phyloP scores from a whole-genome alignment of 2,797 vertebrate species.

The Esox lucius region DNA sequence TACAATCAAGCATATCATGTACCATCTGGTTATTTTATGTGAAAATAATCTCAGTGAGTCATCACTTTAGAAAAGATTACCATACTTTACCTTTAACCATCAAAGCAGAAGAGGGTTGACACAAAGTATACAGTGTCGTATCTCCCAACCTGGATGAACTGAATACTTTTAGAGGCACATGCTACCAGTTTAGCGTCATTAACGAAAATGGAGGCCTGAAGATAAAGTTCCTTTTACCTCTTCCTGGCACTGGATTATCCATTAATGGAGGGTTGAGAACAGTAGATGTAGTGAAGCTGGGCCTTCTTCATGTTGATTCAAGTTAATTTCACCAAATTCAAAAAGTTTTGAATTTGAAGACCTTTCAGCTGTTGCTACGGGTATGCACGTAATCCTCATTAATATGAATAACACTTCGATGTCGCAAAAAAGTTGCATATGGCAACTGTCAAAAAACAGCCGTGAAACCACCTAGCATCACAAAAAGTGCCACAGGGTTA shows the following conservation, averaged over 20 bases:
- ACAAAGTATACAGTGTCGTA: slow-evolving; percentile 24
- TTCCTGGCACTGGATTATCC: slow-evolving; percentile 19
- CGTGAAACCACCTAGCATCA: too few relatives aligned
- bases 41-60: slow-evolving; percentile 26
- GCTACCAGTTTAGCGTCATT: slow-evolving; percentile 30
- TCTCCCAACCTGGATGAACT: slow-evolving; percentile 21
- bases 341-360: background rate
- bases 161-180: slow-evolving; percentile 8
- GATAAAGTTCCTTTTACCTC: slow-evolving; percentile 26
- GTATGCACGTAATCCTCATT: too few relatives aligned
- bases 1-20: slow-evolving; percentile 16
- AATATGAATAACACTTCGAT: too few relatives aligned
- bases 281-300: background rate
- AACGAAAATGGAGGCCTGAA: slow-evolving; percentile 26
- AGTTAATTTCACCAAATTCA: too few relatives aligned
- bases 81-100: slow-evolving; percentile 21
- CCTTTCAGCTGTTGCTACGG: background rate
- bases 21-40: slow-evolving; percentile 16
- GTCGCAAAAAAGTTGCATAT: too few relatives aligned
- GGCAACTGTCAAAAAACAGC: too few relatives aligned
- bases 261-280: slow-evolving; percentile 22
- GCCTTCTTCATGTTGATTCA: background rate
- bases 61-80: slow-evolving; percentile 18
- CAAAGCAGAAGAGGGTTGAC: slow-evolving; percentile 21
- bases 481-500: too few relatives aligned